A percentile compares a stretch with the other conserved stretches of the same genome.
These are phyloP conservation scores for Catocala nupta DNA, from an alignment of 2,888 invertebrate genomes.

Conservation along the genomic window DNA sequence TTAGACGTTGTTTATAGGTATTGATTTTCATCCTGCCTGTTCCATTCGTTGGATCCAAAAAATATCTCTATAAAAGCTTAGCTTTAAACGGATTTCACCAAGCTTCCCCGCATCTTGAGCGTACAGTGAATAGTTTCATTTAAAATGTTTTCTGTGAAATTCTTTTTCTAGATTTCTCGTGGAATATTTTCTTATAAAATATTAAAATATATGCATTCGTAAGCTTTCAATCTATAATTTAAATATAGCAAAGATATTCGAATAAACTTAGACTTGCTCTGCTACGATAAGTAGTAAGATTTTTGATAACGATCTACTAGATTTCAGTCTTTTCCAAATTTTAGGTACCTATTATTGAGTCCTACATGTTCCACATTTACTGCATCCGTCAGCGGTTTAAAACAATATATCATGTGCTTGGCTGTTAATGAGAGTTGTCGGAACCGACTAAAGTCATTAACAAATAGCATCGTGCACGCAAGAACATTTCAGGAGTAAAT, in stretches of 20 bases:
- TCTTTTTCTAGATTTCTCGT: conserved; percentile 6
- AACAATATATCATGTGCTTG: no score
- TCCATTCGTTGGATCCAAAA: conserved; percentile 50
- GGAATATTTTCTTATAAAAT: neutral
- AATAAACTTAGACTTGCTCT: no score
- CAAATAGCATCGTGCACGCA: conserved; percentile 54
- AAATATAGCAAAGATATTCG: no score
- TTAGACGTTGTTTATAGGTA: conserved; percentile 18
- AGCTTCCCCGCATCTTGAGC: conserved; percentile 36
- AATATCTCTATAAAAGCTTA: conserved; percentile 45
- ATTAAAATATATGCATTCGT: no score
- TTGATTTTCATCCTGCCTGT: conserved; percentile 25
- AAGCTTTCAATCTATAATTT: no score
- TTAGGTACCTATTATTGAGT: no score
- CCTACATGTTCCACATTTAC: no score
- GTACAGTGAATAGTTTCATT: conserved; percentile 37
- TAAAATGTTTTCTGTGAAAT: conserved; percentile 39
- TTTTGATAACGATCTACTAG: no score
- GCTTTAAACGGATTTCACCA: conserved; percentile 46
- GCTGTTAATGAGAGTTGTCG: conserved; percentile 5
- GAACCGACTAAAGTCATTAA: conserved; percentile 23
- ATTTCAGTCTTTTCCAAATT: no score
- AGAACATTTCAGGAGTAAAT: conserved; percentile 52
- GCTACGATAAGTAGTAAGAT: no score
- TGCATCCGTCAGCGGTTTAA: no score